Conservation (phyloP, 1,140 invertebrate species). For the Heterodera schachtii region DNA sequence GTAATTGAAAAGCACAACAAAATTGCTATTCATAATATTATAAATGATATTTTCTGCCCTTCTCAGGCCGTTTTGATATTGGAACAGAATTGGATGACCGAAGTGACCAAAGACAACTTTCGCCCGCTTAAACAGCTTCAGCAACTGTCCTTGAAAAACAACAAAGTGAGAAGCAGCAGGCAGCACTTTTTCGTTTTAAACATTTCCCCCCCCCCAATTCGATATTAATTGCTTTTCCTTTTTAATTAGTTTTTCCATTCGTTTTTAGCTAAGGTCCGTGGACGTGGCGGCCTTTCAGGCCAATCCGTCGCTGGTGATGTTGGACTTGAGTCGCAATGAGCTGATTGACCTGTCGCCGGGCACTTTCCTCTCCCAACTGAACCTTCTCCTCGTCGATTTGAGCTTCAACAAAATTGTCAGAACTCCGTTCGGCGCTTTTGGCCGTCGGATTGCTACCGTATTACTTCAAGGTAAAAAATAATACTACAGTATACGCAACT, state of each 20-base stretch:
- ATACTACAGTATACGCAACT: not conserved
- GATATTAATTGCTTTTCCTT: too few relatives aligned
- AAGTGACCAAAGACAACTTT: slow-evolving; percentile 52
- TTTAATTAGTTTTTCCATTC: too few relatives aligned
- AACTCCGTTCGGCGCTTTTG: slow-evolving; percentile 62
- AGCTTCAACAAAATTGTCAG: slow-evolving; percentile 56
- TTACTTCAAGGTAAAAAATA: slow-evolving; percentile 52
- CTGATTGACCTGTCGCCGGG: slow-evolving; percentile 58
- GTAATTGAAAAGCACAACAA: not conserved
- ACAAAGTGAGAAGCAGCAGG: slow-evolving; percentile 45
- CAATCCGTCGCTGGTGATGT: slow-evolving; percentile 55
- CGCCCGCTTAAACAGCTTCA: slow-evolving; percentile 50
- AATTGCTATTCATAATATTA: not conserved
- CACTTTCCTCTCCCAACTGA: slow-evolving; percentile 61
- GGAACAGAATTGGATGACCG: slow-evolving; percentile 49
- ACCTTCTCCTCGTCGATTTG: slow-evolving; percentile 59
- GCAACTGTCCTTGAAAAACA: slow-evolving; percentile 62
- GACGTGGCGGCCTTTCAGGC: slow-evolving; percentile 60
- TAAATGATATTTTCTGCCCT: not conserved
- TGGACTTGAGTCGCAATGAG: slow-evolving; percentile 62
- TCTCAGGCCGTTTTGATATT: slow-evolving; percentile 50
- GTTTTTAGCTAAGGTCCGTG: slow-evolving; percentile 53
- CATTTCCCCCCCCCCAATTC: too few relatives aligned
- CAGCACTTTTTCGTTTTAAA: not conserved
- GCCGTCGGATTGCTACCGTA: slow-evolving; percentile 61